Base-by-base conservation (phyloP, 1,140 invertebrate species). In the Trichonephila inaurata region DNA sequence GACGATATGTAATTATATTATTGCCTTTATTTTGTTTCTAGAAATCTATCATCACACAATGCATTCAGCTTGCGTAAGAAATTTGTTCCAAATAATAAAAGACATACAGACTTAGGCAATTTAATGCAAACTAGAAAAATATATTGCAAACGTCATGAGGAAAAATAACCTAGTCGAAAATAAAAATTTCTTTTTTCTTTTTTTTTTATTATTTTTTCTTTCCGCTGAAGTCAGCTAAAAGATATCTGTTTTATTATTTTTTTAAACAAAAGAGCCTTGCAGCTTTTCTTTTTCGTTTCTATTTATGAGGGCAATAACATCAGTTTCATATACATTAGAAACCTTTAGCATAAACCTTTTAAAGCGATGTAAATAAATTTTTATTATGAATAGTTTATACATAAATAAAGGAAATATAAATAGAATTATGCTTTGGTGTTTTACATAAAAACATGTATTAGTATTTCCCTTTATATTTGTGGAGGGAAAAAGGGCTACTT, bases 161-260 rank as follows among this genome's bases (percentile, higher is more conserved):
- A 77, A 77, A 77, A 77, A 77, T 77, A 77, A 77, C 72, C 28
- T 40, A 77, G 33, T 77, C 18, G 12, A 77, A 77, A 77, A 40
- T 40, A 77, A 28, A 16, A 77, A 33, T 77, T 40, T 4, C 4
- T 40, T 40, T 40, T 40, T 40, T 40, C 28, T 28, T 28, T 28
- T 28, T 28, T 28, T 28, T 28, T 0, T 28, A 28, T 28, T 28
- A 28, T 28, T 40, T 2, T 40, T 40, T 40, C 72, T 77, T 77
- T 77, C 28, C 14, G 28, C 72, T 77, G 28, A 28, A 33, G 72
- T 77, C 72, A 40, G 28, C 72, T 33, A 18, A 77, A 77, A 77
- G 16, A 77, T 14, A 40, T 3, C 0, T 77, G 7, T 40, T 77
- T 77, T 40, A 33, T 72, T 66, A 28, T 40, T 77, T 77, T 77